A percentile compares a stretch with the other conserved stretches of the same genome.
These are phyloP conservation scores for Eulemur coronatus DNA, from an alignment of 2,797 vertebrate genomes.

Conservation along the genomic window DNA sequence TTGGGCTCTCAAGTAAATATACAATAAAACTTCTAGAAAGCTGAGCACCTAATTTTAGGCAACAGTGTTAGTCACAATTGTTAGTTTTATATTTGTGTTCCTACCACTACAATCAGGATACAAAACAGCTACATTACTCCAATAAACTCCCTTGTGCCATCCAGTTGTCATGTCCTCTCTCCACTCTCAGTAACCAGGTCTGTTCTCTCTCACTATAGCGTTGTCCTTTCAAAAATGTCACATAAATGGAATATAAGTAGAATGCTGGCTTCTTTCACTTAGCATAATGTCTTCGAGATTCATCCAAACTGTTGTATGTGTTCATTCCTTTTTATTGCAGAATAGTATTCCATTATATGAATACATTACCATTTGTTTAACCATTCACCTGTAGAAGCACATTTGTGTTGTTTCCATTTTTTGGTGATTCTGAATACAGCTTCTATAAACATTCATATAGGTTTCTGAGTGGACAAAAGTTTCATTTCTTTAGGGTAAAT, in stretches of 20 bases:
- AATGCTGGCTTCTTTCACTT: not conserved
- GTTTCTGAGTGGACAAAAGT: not conserved
- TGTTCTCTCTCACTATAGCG: not conserved
- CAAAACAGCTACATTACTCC: not conserved
- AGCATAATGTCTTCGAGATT: not conserved
- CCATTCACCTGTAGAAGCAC: not conserved
- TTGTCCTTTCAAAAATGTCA: not conserved
- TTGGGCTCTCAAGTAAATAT: not conserved
- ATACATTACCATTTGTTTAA: not conserved
- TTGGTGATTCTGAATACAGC: not conserved
- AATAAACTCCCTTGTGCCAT: not conserved
- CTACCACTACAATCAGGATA: not conserved
- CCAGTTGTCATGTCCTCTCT: not conserved
- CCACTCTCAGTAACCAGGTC: not conserved
- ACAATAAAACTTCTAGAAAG: slow-evolving; percentile 26
- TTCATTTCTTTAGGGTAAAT: not conserved
- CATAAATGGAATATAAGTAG: not conserved
- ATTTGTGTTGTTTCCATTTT: not conserved
- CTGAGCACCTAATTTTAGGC: not conserved
- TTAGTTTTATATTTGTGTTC: not conserved
- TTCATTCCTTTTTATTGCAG: not conserved
- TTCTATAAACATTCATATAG: not conserved
- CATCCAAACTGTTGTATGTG: not conserved
- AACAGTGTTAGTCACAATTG: not conserved
- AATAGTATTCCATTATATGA: not conserved